A percentile compares a stretch with the other conserved stretches of the same genome.
Conservation (phyloP, 2,888 invertebrate species). For the Lampropteryx suffumata region DNA sequence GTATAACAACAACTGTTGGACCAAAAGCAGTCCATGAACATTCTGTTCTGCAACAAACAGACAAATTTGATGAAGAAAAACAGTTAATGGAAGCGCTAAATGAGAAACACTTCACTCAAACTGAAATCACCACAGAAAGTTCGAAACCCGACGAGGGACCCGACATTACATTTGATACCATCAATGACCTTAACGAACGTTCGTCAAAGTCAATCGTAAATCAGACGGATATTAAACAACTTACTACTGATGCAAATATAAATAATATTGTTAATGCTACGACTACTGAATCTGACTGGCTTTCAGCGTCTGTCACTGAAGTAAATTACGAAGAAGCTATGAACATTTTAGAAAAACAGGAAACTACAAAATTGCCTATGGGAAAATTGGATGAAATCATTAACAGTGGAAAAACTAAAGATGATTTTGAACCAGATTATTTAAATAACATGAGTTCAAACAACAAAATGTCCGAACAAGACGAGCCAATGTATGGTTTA, state of each 20-base stretch:
- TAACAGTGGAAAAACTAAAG: conserved; percentile 50
- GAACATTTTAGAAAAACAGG: conserved; percentile 52
- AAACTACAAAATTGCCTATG: conserved; percentile 53
- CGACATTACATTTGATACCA: conserved; percentile 66
- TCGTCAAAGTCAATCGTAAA: conserved; percentile 64
- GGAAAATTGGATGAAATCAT: conserved; percentile 60
- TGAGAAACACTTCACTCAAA: conserved; percentile 34
- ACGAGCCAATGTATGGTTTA: conserved; percentile 62
- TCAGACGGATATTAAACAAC: conserved; percentile 35
- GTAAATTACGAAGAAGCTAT: conserved; percentile 56
- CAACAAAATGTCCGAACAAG: conserved; percentile 54
- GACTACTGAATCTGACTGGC: conserved; percentile 66
- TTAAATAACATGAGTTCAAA: conserved; percentile 57
- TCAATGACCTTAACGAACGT: conserved; percentile 62
- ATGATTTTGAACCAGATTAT: conserved; percentile 74
- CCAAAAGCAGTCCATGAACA: conserved; percentile 39
- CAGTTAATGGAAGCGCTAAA: conserved; percentile 48
- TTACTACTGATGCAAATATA: conserved; percentile 32
- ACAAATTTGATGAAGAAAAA: conserved; percentile 41
- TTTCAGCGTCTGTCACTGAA: conserved; percentile 65
- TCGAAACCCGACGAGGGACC: conserved; percentile 43
- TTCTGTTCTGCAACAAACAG: conserved; percentile 43
- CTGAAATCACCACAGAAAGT: conserved; percentile 39
- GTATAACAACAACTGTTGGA: conserved; percentile 33
- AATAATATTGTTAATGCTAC: conserved; percentile 30